Base-by-base conservation (phyloP, 1,140 invertebrate species). In the Drosophila asahinai region DNA sequence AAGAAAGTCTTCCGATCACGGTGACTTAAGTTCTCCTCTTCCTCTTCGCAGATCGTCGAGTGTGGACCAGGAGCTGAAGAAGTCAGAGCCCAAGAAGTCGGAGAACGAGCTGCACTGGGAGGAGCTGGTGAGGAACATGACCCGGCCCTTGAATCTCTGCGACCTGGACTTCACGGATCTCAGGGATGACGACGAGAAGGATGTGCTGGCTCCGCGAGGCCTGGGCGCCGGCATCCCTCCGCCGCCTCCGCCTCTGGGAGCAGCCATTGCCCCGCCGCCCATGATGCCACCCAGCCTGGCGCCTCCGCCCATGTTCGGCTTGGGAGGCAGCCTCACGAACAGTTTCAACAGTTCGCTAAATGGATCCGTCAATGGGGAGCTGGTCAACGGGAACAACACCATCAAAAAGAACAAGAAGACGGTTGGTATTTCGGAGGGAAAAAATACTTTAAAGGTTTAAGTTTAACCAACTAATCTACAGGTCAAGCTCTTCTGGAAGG, bases 401-500 rank as follows among this genome's bases (percentile, higher is more conserved):
- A 94, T 95, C 19, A 97, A 96, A 90, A 99, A 99, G 93, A 98
- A 96, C 82, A 99, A 99, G 93, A 99, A 99, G 93, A 99, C 99
- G n/a, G 96, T 93, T 27, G 48, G 81, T 54, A 19, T 45, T 14
- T 15, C 36, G 2, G 11, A 48, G 15, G 19, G 11, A 12, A 14
- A 48, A 4, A 15, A 22, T 8, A 14, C n/a, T 0, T 49, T 0
- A 15, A n/a, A n/a, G 5, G 38, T 14, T 42, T 9, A 33, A 8
- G 11, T 38, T 22, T 19, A 6, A 33, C 8, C 27, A 5, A 52
- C 2, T 2, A 8, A 17, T 7, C 1, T 0, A 6, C 38, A 93
- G 92, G 92, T 99, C 5, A 99, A 99, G 94, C 94, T 99, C n/a
- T 99, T 99, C 93, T 99, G 99, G 99, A 97, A 97, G 92, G 98